Evolutionary conservation across 2,888 invertebrate genomes (phyloP).

Genomic region (Stenodera caucasica): DNA sequence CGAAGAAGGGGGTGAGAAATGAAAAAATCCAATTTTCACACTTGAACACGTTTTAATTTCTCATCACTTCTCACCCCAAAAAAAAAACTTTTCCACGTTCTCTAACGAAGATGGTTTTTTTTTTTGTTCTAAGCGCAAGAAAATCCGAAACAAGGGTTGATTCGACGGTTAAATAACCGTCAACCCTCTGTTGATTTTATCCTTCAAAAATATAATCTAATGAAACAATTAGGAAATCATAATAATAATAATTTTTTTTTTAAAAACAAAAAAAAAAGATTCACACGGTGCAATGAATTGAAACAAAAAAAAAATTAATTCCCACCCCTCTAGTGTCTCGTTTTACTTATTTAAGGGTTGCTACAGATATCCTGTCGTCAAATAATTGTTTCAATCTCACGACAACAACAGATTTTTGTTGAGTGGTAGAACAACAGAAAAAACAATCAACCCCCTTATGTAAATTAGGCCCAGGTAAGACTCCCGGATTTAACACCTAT

Average conservation of each 20-base stretch:
- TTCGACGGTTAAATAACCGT: constrained; percentile 4
- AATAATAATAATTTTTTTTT: background rate
- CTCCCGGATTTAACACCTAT: constrained; percentile 34
- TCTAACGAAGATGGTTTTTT: too few relatives aligned
- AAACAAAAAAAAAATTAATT: constrained; percentile 41
- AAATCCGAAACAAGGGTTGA: background rate
- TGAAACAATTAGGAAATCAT: background rate
- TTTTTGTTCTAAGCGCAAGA: background rate
- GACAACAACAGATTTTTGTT: background rate
- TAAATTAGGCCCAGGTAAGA: constrained; percentile 45
- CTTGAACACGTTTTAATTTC: constrained; percentile 47
- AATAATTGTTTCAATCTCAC: constrained; percentile 47
- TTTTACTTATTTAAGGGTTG: background rate
- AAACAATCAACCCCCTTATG: constrained; percentile 51
- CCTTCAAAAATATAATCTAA: background rate
- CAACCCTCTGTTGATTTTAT: background rate
- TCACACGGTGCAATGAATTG: constrained; percentile 39
- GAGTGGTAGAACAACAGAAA: constrained; percentile 38
- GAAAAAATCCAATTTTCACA: constrained; percentile 45
- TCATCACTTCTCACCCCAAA: constrained; percentile 31
- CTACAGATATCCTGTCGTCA: constrained; percentile 30
- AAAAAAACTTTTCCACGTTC: background rate
- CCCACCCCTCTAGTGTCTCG: constrained; percentile 1
- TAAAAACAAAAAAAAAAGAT: constrained; percentile 32
- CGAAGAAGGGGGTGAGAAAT: background rate